phyloP scores from a whole-genome alignment of 2,113 vertebrate species.

The Ondatra zibethicus region DNA sequence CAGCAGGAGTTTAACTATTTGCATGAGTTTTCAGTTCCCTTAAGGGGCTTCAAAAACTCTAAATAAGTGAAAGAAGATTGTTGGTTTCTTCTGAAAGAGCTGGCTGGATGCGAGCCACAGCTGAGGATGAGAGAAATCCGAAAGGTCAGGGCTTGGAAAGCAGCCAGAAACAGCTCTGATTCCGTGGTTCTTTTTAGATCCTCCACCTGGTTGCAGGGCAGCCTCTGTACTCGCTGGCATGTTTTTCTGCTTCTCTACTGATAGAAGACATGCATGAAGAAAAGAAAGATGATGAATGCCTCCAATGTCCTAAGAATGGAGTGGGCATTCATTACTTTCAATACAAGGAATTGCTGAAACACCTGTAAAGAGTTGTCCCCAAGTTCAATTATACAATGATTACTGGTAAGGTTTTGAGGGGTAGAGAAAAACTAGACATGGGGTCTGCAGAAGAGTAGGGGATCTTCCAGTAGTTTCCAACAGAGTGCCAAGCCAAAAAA shows the following conservation, averaged over 20 bases:
- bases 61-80: constrained; percentile 28
- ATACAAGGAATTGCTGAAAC: background rate
- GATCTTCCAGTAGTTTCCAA: background rate
- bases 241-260: background rate
- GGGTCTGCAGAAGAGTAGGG: background rate
- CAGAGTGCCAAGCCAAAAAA: background rate
- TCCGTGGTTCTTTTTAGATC: background rate
- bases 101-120: background rate
- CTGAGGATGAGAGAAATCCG: background rate
- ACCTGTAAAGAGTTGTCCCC: background rate
- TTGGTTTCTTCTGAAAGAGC: constrained; percentile 37
- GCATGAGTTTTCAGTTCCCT: constrained; percentile 44
- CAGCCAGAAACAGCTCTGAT: background rate
- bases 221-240: background rate
- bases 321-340: background rate
- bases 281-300: background rate
- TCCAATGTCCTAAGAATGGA: background rate
- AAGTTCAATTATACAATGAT: background rate
- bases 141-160: constrained; percentile 38
- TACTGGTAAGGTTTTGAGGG: background rate
- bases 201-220: background rate
- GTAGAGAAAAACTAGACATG: background rate
- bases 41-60: constrained; percentile 26
- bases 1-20: constrained; percentile 71
- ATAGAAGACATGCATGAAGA: background rate